Base-by-base conservation (phyloP, 1,140 invertebrate genomes). In the Cyclina sinensis region DNA sequence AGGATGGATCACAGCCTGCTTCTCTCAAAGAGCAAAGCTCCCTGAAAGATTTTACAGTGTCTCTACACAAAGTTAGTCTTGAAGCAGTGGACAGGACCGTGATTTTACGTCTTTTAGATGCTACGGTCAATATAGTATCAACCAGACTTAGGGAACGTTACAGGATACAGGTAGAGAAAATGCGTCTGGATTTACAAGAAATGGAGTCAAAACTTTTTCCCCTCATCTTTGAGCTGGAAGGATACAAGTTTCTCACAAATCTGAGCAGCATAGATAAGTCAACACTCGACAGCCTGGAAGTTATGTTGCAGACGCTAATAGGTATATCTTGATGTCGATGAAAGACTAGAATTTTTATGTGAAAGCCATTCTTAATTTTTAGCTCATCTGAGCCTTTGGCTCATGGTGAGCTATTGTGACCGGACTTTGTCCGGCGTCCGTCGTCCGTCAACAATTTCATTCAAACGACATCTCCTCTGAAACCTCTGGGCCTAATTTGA, bases 81-180 rank as follows among this genome's bases (percentile, higher is more conserved):
- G 32, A 37, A 16, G 18, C 65, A 35, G 24, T 62, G 1, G 35
- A 70, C 35, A 70, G 21, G 5, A 70, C 35, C 12, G 65, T 70
- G 27, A 27, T 70, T 35, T 32, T 37, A 37, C 65, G 65, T 9
- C 16, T 70, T 30, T 16, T 70, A 21, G 21, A 70, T 37, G 30
- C 65, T 7, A 70, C 65, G 18, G 65, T 70, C 30, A 70, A 70
- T 37, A 70, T 70, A 4, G 65, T 70, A 37, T 70, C 65, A 37
- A 70, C 32, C 30, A 70, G 65, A 39, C 2, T 70, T 11, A 35
- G 16, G 14, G 32, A 70, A 39, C 35, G 32, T 12, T 32, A 70
- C 21, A 70, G 65, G 37, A 70, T 70, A 11, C 30, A 27, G 4
- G 65, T 37, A 70, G 1, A 37, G 37, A 70, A 32, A 27, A 3